Conservation (phyloP, 2,797 vertebrate species). For the Mus caroli region DNA sequence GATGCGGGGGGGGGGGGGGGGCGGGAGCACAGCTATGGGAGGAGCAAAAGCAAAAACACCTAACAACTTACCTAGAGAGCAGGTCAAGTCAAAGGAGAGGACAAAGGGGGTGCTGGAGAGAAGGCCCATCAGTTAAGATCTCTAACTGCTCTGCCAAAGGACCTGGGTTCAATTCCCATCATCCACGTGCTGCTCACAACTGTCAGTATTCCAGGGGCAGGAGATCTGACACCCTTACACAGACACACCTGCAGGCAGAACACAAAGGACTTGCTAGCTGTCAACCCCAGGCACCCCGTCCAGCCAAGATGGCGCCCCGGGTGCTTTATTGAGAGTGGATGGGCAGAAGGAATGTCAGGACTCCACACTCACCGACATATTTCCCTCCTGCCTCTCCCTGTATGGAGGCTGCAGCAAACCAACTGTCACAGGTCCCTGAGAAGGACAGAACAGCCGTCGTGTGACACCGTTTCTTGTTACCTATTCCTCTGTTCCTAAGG, state of each 20-base stretch:
- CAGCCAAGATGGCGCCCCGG: no score
- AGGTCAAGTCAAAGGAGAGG: background rate
- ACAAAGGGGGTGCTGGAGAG: background rate
- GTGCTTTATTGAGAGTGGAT: background rate
- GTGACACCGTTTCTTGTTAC: background rate
- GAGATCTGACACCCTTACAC: background rate
- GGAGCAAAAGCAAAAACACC: background rate
- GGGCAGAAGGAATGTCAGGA: background rate
- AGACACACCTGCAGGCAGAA: background rate
- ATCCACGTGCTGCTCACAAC: background rate
- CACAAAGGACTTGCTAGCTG: background rate
- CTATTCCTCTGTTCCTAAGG: background rate
- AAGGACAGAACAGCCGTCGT: background rate
- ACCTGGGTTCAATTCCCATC: background rate
- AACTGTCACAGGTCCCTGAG: background rate
- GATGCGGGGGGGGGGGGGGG: background rate
- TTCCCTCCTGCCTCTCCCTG: no score
- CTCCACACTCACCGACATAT: background rate
- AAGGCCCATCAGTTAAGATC: background rate
- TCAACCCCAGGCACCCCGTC: background rate
- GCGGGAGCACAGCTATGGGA: background rate
- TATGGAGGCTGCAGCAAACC: background rate
- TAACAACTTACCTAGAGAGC: background rate
- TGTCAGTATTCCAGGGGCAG: background rate
- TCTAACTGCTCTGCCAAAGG: background rate